Conservation (phyloP, 2,888 invertebrate species). For the Acrobasis suavella region DNA sequence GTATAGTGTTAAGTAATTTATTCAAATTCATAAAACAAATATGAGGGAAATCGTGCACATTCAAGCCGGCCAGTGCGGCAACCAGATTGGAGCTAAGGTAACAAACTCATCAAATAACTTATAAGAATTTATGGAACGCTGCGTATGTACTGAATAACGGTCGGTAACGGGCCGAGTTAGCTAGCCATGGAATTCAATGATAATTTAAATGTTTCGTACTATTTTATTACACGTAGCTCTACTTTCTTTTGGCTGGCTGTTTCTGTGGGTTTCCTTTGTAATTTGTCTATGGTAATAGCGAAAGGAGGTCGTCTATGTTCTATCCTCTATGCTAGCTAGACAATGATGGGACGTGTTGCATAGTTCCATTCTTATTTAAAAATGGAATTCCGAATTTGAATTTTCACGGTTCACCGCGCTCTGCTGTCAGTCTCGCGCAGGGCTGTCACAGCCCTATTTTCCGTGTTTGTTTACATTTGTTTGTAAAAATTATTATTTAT, state of each 20-base stretch:
- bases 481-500: neutral
- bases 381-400: slow-evolving; percentile 44
- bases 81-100: slow-evolving; percentile 89
- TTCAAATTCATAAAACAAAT: slow-evolving; percentile 68
- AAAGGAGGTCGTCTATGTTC: slow-evolving; percentile 32
- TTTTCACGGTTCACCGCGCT: slow-evolving; percentile 47
- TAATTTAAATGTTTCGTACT: slow-evolving; percentile 23
- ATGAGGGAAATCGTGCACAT: slow-evolving; percentile 94
- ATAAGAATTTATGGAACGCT: slow-evolving; percentile 17
- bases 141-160: slow-evolving; percentile 30
- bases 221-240: slow-evolving; percentile 21
- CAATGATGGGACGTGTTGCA: slow-evolving; percentile 46
- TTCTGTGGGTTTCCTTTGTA: slow-evolving; percentile 19
- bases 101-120: slow-evolving; percentile 27
- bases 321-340: slow-evolving; percentile 22
- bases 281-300: slow-evolving; percentile 3
- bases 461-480: slow-evolving; percentile 26
- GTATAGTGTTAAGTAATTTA: slow-evolving; percentile 72
- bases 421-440: slow-evolving; percentile 34
- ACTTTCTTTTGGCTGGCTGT: slow-evolving; percentile 27
- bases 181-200: slow-evolving; percentile 27
- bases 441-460: slow-evolving; percentile 42
- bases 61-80: slow-evolving; percentile 92
- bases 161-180: slow-evolving; percentile 33
- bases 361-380: slow-evolving; percentile 51